A percentile compares a stretch with the other conserved stretches of the same genome.
Evolutionary conservation across 2,113 vertebrate genomes (phyloP).

Genomic region (Notarius lentiginosus): DNA sequence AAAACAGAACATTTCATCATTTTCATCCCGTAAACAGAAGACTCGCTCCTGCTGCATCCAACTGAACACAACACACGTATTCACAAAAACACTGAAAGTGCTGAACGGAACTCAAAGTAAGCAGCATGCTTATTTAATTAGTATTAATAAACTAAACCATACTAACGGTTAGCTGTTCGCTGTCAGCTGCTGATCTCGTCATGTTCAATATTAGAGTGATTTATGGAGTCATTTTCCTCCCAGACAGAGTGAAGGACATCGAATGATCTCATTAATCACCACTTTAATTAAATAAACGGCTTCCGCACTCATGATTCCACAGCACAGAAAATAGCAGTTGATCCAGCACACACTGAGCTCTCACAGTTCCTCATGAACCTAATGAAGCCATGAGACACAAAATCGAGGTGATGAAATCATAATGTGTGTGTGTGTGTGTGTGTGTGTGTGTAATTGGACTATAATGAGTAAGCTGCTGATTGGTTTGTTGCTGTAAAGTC

Average conservation of each 20-base stretch:
- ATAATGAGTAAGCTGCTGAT: background rate
- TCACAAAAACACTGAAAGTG: background rate
- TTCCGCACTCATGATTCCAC: background rate
- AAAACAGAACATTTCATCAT: background rate
- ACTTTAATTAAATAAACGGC: too few relatives aligned
- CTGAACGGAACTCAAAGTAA: background rate
- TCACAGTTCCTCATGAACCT: too few relatives aligned
- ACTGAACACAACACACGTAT: too few relatives aligned
- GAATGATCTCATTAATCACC: too few relatives aligned
- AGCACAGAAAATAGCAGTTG: background rate
- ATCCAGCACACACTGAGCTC: background rate
- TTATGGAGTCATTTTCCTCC: too few relatives aligned
- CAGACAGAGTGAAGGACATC: too few relatives aligned
- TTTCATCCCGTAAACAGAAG: background rate
- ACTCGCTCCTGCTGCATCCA: background rate
- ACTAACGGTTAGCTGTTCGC: background rate
- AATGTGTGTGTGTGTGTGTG: background rate
- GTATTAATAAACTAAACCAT: background rate
- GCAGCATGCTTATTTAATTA: background rate
- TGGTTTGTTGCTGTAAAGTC: background rate
- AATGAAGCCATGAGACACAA: background rate
- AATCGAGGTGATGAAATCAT: background rate
- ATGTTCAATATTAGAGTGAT: background rate
- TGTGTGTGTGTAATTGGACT: background rate
- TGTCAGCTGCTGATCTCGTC: background rate